These are phyloP conservation scores for Chloromyia formosa DNA, from an alignment of 2,888 invertebrate genomes.

Conservation along the genomic window DNA sequence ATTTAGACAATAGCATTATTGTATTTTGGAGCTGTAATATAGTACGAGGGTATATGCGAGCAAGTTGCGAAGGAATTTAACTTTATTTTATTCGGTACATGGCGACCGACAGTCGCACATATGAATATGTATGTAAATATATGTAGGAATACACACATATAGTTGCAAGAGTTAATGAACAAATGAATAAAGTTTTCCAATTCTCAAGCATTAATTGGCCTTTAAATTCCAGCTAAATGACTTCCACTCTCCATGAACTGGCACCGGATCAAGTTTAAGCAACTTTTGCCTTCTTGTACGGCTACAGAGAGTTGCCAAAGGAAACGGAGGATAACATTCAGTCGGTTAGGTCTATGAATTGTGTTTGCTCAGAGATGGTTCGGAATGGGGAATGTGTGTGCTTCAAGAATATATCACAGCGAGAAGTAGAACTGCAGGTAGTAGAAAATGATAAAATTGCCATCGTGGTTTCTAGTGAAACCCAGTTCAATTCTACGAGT, in stretches of 20 bases:
- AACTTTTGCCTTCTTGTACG: slow-evolving; percentile 34
- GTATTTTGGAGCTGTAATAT: too few relatives aligned
- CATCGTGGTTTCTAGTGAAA: too few relatives aligned
- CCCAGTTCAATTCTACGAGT: too few relatives aligned
- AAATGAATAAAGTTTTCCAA: slow-evolving; percentile 49
- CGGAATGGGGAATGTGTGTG: not conserved
- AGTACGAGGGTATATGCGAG: not conserved
- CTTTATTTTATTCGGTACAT: not conserved
- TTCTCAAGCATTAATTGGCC: slow-evolving; percentile 49
- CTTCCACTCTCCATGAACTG: slow-evolving; percentile 23
- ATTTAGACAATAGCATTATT: too few relatives aligned
- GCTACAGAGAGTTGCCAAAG: not conserved
- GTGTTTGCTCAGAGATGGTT: not conserved
- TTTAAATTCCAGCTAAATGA: slow-evolving; percentile 45
- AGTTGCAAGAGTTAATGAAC: slow-evolving; percentile 46
- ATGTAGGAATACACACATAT: too few relatives aligned
- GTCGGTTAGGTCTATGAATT: not conserved
- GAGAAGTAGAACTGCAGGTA: too few relatives aligned
- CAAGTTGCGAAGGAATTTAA: not conserved
- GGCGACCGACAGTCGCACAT: slow-evolving; percentile 38
- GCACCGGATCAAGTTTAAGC: slow-evolving; percentile 32
- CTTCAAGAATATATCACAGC: not conserved
- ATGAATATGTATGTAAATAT: not conserved
- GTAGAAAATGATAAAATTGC: too few relatives aligned
- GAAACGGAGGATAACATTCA: slow-evolving; percentile 15